Percentiles rank a stretch among this genome's conserved stretches.
Conservation (phyloP, 1,140 invertebrate genomes). For the Micrasema longulum region DNA sequence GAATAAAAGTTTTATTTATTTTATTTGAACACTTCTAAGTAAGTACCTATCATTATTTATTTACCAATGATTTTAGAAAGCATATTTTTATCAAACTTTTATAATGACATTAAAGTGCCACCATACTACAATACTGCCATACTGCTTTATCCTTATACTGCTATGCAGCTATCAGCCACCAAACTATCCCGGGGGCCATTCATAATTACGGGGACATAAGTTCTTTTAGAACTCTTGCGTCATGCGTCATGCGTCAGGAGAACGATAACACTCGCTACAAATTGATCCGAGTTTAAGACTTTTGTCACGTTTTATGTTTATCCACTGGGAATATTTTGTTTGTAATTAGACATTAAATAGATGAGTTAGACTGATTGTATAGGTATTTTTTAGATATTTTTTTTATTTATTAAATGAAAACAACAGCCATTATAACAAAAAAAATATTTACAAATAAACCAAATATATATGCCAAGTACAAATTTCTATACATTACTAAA, state of each 20-base stretch:
- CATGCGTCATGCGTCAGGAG: background rate
- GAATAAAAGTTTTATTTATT: too few species aligned
- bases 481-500: too few species aligned
- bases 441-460: too few species aligned
- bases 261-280: slow-evolving; percentile 33
- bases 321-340: slow-evolving; percentile 35
- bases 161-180: background rate
- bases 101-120: too few species aligned
- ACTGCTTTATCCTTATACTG: background rate
- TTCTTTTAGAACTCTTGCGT: background rate
- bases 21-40: too few species aligned
- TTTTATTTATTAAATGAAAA: too few species aligned
- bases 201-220: background rate
- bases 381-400: too few species aligned
- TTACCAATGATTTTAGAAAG: too few species aligned
- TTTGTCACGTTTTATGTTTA: slow-evolving; percentile 41
- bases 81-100: too few species aligned
- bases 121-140: background rate
- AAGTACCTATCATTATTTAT: too few species aligned
- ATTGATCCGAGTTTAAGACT: slow-evolving; percentile 27
- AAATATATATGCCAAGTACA: too few species aligned
- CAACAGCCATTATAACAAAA: too few species aligned
- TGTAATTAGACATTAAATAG: slow-evolving; percentile 40
- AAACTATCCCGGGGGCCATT: background rate
- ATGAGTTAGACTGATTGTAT: slow-evolving; percentile 30